Evolutionary conservation across 2,797 vertebrate genomes (phyloP).

Genomic region (Catostomus latipinnis): DNA sequence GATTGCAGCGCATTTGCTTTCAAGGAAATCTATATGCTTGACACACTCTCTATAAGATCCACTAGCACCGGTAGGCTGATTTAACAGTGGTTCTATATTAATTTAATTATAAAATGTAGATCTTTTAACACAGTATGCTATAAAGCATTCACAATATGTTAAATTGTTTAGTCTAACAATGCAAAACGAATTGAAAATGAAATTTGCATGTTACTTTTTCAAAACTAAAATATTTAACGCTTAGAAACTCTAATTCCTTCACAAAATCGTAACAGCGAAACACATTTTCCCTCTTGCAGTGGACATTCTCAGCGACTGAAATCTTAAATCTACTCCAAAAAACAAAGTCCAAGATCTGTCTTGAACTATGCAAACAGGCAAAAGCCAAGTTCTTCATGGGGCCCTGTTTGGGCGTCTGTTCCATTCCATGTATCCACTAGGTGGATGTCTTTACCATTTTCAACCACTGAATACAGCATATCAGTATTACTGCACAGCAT

Average conservation of each 20-base stretch:
- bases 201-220: too few species aligned
- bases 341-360: too few species aligned
- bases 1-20: constrained; percentile 50
- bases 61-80: not conserved
- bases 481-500: constrained; percentile 2
- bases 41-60: not conserved
- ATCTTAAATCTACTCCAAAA: not conserved
- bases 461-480: constrained; percentile 14
- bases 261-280: not conserved
- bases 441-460: constrained; percentile 45
- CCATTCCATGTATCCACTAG: constrained; percentile 23
- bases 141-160: not conserved
- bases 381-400: too few species aligned
- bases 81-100: too few species aligned
- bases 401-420: not conserved
- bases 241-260: not conserved
- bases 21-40: constrained; percentile 31
- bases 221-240: too few species aligned
- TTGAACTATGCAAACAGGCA: too few species aligned
- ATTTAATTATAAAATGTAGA: too few species aligned
- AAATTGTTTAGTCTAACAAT: not conserved
- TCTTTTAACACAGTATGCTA: too few species aligned
- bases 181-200: too few species aligned
- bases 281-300: not conserved
- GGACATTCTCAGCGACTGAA: not conserved